phyloP scores from a whole-genome alignment of 1,140 invertebrate genomes.

The Sinella curviseta region DNA sequence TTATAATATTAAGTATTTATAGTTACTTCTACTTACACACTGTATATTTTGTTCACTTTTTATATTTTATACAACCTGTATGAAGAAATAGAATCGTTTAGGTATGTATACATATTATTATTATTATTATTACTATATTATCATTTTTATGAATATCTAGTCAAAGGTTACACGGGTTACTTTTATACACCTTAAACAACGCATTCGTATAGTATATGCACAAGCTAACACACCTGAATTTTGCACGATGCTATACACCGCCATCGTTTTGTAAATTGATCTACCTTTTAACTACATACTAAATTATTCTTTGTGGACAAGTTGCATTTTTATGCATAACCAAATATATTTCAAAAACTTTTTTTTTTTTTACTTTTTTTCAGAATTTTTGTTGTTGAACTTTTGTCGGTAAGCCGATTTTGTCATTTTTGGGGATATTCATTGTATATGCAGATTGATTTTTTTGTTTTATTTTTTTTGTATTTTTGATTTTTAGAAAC shows the following conservation, averaged over 20 bases:
- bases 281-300: neutral
- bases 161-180: neutral
- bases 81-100: constrained; percentile 25
- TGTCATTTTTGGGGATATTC: neutral
- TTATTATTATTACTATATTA: neutral
- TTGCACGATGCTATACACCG: neutral
- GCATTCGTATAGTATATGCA: neutral
- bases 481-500: neutral
- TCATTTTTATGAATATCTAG: no score
- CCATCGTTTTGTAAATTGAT: neutral
- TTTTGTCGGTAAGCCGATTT: neutral
- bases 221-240: neutral
- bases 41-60: neutral
- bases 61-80: constrained; percentile 5
- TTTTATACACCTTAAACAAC: neutral
- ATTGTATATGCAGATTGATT: no score
- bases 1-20: constrained; percentile 4
- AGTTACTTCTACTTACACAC: constrained; percentile 3
- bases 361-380: neutral
- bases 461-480: no score
- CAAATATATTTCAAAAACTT: neutral
- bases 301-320: neutral
- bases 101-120: constrained; percentile 1
- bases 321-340: neutral
- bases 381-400: neutral